These are phyloP conservation scores for Scelioninae gen. 1 DNA, from an alignment of 2,888 invertebrate species.

Conservation along the genomic window DNA sequence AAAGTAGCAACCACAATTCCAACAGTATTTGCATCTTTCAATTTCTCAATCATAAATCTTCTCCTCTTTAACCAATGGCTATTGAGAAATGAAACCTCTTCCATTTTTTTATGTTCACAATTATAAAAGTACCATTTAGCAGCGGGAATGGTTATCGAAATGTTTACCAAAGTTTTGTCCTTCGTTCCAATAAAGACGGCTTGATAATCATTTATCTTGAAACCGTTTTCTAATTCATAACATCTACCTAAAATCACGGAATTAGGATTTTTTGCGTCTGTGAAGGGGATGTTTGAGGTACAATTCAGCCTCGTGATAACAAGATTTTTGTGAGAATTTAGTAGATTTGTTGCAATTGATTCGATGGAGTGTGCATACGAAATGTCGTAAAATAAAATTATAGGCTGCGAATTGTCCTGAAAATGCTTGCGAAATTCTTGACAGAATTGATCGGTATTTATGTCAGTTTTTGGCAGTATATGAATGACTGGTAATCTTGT, in stretches of 20 bases:
- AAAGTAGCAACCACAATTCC: slow-evolving; percentile 97
- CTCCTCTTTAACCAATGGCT: slow-evolving; percentile 91
- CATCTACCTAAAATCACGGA: slow-evolving; percentile 77
- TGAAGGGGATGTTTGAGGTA: slow-evolving; percentile 65
- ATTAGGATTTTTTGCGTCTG: slow-evolving; percentile 61
- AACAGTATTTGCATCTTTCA: slow-evolving; percentile 94
- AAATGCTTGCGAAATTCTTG: neutral
- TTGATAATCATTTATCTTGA: slow-evolving; percentile 85
- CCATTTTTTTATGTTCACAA: slow-evolving; percentile 83
- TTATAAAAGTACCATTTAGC: slow-evolving; percentile 87
- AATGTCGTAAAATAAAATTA: no score
- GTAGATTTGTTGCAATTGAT: no score
- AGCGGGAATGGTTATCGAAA: slow-evolving; percentile 86
- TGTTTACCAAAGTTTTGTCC: slow-evolving; percentile 88
- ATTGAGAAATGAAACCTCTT: slow-evolving; percentile 82
- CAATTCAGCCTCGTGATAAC: slow-evolving; percentile 68
- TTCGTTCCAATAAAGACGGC: slow-evolving; percentile 89
- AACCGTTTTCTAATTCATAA: slow-evolving; percentile 76
- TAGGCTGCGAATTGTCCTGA: no score
- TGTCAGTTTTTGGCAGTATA: slow-evolving; percentile 87
- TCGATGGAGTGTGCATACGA: no score
- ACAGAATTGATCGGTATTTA: slow-evolving; percentile 78
- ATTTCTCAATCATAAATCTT: slow-evolving; percentile 93
- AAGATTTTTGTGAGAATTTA: no score
- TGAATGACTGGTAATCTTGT: slow-evolving; percentile 90